Evolutionary conservation across 2,797 vertebrate species (phyloP).

Genomic region (Nyctalus aviator): DNA sequence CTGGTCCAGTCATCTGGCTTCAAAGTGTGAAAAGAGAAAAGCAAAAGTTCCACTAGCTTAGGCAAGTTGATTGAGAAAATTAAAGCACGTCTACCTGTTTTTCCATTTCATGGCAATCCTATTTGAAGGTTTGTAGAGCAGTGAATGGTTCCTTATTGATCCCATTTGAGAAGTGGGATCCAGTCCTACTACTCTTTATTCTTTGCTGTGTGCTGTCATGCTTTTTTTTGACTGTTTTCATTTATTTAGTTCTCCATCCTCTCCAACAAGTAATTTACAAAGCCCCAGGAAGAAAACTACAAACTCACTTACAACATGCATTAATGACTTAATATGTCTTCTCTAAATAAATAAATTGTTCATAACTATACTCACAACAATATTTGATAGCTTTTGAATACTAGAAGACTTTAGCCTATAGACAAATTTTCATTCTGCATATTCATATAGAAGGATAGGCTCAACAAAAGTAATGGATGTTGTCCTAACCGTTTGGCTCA

Average conservation of each 20-base stretch:
- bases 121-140: background rate
- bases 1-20: background rate
- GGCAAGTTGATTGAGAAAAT: background rate
- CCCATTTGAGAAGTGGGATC: background rate
- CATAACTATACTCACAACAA: background rate
- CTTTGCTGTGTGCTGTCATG: background rate
- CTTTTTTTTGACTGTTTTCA: background rate
- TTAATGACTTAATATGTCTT: constrained; percentile 14
- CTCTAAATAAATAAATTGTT: background rate
- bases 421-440: background rate
- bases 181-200: background rate
- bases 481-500: too few species aligned
- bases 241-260: background rate
- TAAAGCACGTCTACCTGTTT: background rate
- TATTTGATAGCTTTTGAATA: background rate
- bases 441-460: background rate
- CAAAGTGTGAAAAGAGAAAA: background rate
- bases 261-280: background rate
- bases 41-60: background rate
- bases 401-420: background rate
- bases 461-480: background rate
- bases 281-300: background rate
- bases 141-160: background rate
- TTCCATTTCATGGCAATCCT: background rate
- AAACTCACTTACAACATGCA: background rate